Percentiles rank a stretch among this genome's conserved stretches.
Evolutionary conservation across 53 echinoderm and acorn worm species (phyloP).

Genomic region (Henricia sp.): DNA sequence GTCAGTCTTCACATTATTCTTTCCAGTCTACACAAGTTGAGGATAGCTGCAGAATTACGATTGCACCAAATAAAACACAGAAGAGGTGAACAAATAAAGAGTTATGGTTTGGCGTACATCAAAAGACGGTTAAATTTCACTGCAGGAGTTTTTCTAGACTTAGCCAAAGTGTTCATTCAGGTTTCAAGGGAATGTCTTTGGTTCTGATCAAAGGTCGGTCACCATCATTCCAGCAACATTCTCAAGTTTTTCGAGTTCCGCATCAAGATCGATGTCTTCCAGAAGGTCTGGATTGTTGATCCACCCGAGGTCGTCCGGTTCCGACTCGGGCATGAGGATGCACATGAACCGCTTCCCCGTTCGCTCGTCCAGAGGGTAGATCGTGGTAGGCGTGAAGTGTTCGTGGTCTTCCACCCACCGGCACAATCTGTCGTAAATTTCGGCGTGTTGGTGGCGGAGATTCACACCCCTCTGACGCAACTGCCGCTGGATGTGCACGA

Average conservation of each 20-base stretch:
- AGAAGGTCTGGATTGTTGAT: constrained; percentile 72
- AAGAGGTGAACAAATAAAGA: too few species aligned
- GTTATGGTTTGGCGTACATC: too few species aligned
- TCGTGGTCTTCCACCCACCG: constrained; percentile 89
- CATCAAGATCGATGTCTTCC: constrained; percentile 83
- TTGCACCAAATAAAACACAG: too few species aligned
- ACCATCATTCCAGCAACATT: constrained; percentile 41
- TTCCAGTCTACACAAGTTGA: too few species aligned
- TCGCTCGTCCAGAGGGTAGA: constrained; percentile 80
- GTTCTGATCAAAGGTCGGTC: constrained; percentile 39
- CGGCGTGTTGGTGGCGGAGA: constrained; percentile 82
- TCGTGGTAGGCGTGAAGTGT: constrained; percentile 81
- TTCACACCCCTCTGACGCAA: constrained; percentile 92
- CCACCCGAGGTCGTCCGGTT: constrained; percentile 85
- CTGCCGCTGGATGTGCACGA: constrained; percentile 91
- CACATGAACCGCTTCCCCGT: constrained; percentile 93
- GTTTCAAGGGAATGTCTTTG: too few species aligned
- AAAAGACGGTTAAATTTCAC: too few species aligned
- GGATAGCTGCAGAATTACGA: too few species aligned
- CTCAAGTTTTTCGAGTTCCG: constrained; percentile 76
- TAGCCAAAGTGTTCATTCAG: neutral
- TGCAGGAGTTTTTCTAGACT: too few species aligned
- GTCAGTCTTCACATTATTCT: too few species aligned
- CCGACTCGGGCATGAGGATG: constrained; percentile 84
- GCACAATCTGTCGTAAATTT: constrained; percentile 80